These are phyloP conservation scores for Drosophila grimshawi DNA, from an alignment of 1,140 invertebrate genomes.

Conservation along the genomic window DNA sequence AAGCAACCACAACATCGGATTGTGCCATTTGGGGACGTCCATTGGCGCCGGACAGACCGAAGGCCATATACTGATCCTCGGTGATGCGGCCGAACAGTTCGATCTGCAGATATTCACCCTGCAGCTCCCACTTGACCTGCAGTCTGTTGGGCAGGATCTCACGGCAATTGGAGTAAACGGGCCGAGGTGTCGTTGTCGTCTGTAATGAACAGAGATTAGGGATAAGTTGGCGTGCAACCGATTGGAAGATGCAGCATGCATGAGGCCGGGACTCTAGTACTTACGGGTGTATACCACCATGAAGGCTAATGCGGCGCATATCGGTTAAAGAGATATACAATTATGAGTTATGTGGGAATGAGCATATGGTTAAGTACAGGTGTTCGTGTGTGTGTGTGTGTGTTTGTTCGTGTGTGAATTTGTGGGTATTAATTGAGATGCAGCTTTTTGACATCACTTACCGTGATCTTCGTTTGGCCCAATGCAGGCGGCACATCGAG, in stretches of 20 bases:
- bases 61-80: slow-evolving; percentile 94
- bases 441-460: slow-evolving; percentile 85
- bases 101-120: slow-evolving; percentile 90
- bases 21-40: slow-evolving; percentile 90
- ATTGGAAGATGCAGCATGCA: slow-evolving; percentile 50
- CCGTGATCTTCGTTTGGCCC: slow-evolving; percentile 94
- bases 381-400: slow-evolving; percentile 9
- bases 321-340: slow-evolving; percentile 76
- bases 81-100: slow-evolving; percentile 90
- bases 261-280: slow-evolving; percentile 85
- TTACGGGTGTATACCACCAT: slow-evolving; percentile 96
- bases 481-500: slow-evolving; percentile 95
- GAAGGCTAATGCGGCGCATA: slow-evolving; percentile 87
- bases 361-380: slow-evolving; percentile 53
- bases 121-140: slow-evolving; percentile 92
- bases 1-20: slow-evolving; percentile 93
- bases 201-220: slow-evolving; percentile 68
- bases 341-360: slow-evolving; percentile 68
- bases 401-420: slow-evolving; percentile 2
- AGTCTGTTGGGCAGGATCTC: slow-evolving; percentile 91
- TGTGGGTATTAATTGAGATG: not conserved
- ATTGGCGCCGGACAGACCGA: slow-evolving; percentile 92
- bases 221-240: not conserved
- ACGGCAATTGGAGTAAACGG: slow-evolving; percentile 89
- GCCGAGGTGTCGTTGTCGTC: slow-evolving; percentile 87